Evolutionary conservation across 2,113 vertebrate species (phyloP).

Genomic region (Melozone crissalis): DNA sequence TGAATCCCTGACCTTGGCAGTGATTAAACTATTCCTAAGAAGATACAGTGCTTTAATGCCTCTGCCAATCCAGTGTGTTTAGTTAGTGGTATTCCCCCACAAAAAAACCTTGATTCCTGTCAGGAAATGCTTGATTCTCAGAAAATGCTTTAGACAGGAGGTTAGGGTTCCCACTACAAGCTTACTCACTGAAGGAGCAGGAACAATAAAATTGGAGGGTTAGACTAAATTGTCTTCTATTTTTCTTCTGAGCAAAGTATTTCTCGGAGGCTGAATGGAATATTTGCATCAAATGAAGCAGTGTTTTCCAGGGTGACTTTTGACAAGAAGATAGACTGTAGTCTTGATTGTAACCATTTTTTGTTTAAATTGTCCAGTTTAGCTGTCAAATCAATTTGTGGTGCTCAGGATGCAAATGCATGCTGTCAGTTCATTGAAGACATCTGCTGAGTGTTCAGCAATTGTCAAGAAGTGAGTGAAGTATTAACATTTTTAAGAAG

Average conservation of each 20-base stretch:
- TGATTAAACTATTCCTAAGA: background rate
- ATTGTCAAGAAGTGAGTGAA: background rate
- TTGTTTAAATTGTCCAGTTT: constrained; percentile 11
- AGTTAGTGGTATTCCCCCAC: background rate
- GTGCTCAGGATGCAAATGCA: background rate
- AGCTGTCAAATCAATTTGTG: constrained; percentile 31
- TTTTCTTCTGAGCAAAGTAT: background rate
- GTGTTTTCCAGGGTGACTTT: background rate
- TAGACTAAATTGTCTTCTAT: background rate
- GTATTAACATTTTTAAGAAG: background rate
- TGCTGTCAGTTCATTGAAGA: constrained; percentile 1
- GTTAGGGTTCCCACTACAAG: background rate
- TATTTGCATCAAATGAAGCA: background rate
- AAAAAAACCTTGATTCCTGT: background rate
- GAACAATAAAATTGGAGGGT: background rate
- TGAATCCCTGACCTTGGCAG: background rate
- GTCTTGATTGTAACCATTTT: background rate
- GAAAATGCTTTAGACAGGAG: background rate
- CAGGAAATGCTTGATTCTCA: background rate
- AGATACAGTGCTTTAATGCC: background rate
- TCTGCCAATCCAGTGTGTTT: background rate
- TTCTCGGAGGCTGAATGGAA: background rate
- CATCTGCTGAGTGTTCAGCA: background rate
- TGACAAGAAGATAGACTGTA: background rate
- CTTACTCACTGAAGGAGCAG: background rate